Base-by-base conservation (phyloP, 2,797 vertebrate species). In the Hipposideros larvatus region DNA sequence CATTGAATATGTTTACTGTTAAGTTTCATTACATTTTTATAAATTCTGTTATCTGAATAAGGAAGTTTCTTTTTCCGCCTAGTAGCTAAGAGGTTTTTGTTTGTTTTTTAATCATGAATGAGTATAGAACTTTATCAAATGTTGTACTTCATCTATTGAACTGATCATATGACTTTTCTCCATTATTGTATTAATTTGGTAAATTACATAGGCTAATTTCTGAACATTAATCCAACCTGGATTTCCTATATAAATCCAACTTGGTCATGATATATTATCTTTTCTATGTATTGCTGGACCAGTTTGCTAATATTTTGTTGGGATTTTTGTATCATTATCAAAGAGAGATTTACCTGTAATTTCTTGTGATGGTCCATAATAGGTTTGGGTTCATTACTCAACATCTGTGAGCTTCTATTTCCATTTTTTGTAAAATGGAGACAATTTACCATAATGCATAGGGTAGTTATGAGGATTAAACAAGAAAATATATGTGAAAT, bases 161-260 rank as follows among this genome's bases (percentile, higher is more conserved):
- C 22, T n/a, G n/a, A 65, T 71, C 48, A 22, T 65, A 70, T 75
- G 48, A 78, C 59, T 94, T 82, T 86, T 88, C 78, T 80, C 34
- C 68, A 82, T 65, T 74, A 41, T 37, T 87, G 24, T 46, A 1
- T 63, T 83, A 84, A 87, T 80, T 79, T 93, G 43, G 70, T 78
- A 91, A 84, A 93, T 63, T 93, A 66, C 22, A 89, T 4, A 51
- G 48, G 43, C 26, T 65, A 91, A 90, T 83, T 91, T 91, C 88
- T 93, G 26, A 93, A 94, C 80, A 59, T 70, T 68, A 95, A 94
- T 75, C 21, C 75, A 61, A 61, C 24, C 7, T 80, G 90, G n/a
- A 95, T 85, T 79, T 93, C n/a, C 43, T 90, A 77, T 31, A 41
- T 90, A 94, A 92, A 92, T 85, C 68, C 85, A 94, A 65, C 18